Evolutionary conservation across 2,797 vertebrate genomes (phyloP), one percentile per base, ranked within the genome.

Genomic region (Vireo griseus): DNA sequence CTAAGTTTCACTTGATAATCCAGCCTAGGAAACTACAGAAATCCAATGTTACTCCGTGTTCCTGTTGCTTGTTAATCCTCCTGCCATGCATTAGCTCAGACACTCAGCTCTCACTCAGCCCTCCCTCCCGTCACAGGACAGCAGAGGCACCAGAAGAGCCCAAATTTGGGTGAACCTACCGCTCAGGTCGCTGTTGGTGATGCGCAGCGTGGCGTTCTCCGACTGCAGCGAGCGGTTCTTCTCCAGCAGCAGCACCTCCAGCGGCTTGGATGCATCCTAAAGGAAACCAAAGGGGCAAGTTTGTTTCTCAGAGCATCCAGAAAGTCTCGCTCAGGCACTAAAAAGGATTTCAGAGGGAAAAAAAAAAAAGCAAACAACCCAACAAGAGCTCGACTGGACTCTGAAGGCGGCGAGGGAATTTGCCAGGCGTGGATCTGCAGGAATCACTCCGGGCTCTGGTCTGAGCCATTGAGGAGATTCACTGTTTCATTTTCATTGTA

Each of bases 201-300:
- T 99, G 94, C 99, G 99, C 96, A 99, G 98, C 11, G 99, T 98
- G 47, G 99, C 98, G 9, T 98, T 99, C 98, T 99, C 99, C 0
- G 99, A 99, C 96, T 99, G 99, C 96, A 99, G 98, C 15, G 98
- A 98, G 59, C 99, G 99, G 97, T 98, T 99, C 98, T 99, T 99
- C 98, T 99, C 99, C 98, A 99, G 98, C 97, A 99, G 97, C 95
- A 99, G 97, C 96, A 99, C 98, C 98, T 99, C 99, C 97, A 99
- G 97, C 13, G 99, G 98, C 97, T 99, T 99, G 89, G 98, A 98
- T 15, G 98, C 98, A 84, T 99, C 99, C 99, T 99, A 94, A n/a
- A 82, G 24, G 86, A 87, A 90, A 96, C 92, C 92, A 96, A 45
- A 97, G 90, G 3, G 48, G 89, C 83, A 92, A 92, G 81, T 94